Evolutionary conservation across 2,113 vertebrate species (phyloP), one percentile per base, ranked within the genome.

Genomic region (Dicrurus megarhynchus): DNA sequence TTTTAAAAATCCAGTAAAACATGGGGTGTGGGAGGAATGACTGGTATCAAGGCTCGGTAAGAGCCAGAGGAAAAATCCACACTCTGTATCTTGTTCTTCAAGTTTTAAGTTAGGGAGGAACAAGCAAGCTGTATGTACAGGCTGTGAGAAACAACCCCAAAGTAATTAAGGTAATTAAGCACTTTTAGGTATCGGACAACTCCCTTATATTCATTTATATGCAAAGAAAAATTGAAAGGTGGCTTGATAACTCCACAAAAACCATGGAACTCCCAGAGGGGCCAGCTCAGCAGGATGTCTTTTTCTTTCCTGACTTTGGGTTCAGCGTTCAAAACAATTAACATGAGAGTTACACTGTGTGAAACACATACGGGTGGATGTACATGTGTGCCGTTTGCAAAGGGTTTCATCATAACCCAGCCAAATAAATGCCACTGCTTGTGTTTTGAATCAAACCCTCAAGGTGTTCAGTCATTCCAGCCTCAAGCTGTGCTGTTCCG

Each of bases 41-140:
- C 53, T 73, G 41, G 4, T 74, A 22, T 57, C 21, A 32, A 85
- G 67, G 19, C 41, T 85, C 6, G 10, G 13, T 42, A n/a, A 86
- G 59, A 94, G 79, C 75, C 67, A 42, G 67, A 83, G 82, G 57
- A 85, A 55, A 88, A 90, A 80, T 77, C 56, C 28, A 4, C 6
- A 3, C 28, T 65, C 76, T 41, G 4, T 61, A 21, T 83, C 90
- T 95, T 44, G 74, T 85, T 97, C 67, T 91, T 78, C 87, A 65
- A 46, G 85, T 92, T 94, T 91, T 67, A 83, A 56, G 37, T 53
- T 28, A 69, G 85, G 90, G 67, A 80, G 68, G 46, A 85, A 85
- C 53, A 60, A 79, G 41, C 23, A 68, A 16, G 15, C 30, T 90
- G 52, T 61, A 30, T 14, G 32, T 70, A 42, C 41, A 67, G n/a